Evolutionary conservation across 92 coral and sea anemone genomes (phyloP).

Genomic region (Isaurus tuberculatus): DNA sequence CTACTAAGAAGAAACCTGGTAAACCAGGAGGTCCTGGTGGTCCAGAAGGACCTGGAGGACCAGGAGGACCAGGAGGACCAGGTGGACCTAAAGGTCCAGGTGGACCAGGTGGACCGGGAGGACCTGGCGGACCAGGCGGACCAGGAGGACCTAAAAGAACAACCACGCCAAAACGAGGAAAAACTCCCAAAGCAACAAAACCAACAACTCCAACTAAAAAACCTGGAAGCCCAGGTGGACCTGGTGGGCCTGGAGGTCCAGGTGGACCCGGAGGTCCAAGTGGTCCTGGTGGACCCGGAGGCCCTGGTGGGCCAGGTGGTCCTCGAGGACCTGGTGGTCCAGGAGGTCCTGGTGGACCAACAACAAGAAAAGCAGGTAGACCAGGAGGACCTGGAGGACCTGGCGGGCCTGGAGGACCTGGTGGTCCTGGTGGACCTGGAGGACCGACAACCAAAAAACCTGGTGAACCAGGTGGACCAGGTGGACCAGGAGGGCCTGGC

Average conservation of each 20-base stretch:
- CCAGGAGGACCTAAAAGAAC: constrained; percentile 69
- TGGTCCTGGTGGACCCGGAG: too few species aligned
- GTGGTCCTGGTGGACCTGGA: constrained; percentile 84
- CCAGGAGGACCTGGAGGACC: too few species aligned
- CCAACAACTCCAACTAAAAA: constrained; percentile 48
- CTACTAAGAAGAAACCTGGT: too few species aligned
- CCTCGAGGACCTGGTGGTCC: too few species aligned
- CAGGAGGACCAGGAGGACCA: too few species aligned
- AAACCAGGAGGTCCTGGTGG: constrained; percentile 43
- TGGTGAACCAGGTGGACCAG: constrained; percentile 87
- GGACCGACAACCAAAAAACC: constrained; percentile 88
- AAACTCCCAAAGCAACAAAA: constrained; percentile 65
- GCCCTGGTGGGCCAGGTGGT: too few species aligned
- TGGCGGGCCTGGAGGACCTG: too few species aligned
- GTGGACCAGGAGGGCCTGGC: constrained; percentile 81
- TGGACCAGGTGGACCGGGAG: constrained; percentile 85
- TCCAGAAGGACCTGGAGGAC: too few species aligned
- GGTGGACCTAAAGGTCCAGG: constrained; percentile 71
- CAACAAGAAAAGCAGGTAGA: too few species aligned
- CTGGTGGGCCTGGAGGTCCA: constrained; percentile 59
- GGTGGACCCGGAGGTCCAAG: too few species aligned
- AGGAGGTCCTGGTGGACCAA: too few species aligned
- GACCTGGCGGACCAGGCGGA: constrained; percentile 71
- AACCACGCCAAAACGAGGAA: constrained; percentile 65
- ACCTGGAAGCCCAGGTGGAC: constrained; percentile 69